Base-by-base conservation (phyloP, 2,888 invertebrate genomes). In the Adelphocoris suturalis region DNA sequence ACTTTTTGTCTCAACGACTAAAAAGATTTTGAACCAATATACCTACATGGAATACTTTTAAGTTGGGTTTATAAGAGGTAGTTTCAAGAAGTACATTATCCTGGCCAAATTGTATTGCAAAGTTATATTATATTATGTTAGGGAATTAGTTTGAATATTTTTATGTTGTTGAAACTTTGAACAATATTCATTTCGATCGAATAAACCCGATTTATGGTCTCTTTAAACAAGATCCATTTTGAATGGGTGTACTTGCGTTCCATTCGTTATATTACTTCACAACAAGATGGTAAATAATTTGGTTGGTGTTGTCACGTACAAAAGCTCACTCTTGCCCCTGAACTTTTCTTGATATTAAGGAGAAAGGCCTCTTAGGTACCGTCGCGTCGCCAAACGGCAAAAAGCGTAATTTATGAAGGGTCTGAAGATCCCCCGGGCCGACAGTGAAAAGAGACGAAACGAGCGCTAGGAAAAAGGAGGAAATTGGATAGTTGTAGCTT, bases 401-500 rank as follows among this genome's bases (percentile, higher is more conserved):
- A 68, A 68, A 68, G 68, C 68, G 68, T 68, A 82, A 82, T 82
- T 82, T 52, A 82, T 52, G 82, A 82, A 19, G 16, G 82, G 19
- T 12, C 37, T 13, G 3, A 68, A 12, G 68, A 68, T 68, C 68
- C 2, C 37, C 27, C 23, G 23, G 11, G 68, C 23, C 68, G 68
- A 68, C 68, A 52, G 82, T 85, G 85, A 85, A 85, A 61, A 85
- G 85, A 46, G 61, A 61, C 52, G 85, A 85, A 61, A 61, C 19
- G 85, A 28, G 55, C 16, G 12, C 19, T 27, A 28, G 85, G 61
- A 23, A 48, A 82, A 61, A 48, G 46, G n/a, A 61, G 61, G 61
- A 85, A 85, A 85, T 85, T 85, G 68, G 75, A 76, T 86, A 76
- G 86, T 86, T 76, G 86, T 76, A 75, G 86, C 48, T 86, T 76